Conservation (phyloP, 2,113 vertebrate species). For the Semicossyphus pulcher region DNA sequence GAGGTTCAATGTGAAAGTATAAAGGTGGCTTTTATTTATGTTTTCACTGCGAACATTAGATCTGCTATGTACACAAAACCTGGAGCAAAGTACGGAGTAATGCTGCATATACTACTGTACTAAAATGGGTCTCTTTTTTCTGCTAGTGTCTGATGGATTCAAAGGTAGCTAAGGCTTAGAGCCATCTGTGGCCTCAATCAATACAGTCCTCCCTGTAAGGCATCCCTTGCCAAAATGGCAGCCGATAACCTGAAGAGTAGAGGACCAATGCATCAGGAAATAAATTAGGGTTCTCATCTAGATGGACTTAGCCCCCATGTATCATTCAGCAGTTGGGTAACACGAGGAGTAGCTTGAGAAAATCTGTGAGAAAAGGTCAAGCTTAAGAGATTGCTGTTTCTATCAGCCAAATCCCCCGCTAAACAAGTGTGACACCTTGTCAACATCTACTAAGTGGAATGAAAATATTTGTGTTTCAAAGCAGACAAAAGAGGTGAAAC, state of each 20-base stretch:
- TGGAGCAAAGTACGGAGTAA: background rate
- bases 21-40: background rate
- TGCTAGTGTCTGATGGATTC: constrained; percentile 2
- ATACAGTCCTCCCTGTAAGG: constrained; percentile 32
- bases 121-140: background rate
- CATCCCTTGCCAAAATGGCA: constrained; percentile 42
- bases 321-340: constrained; percentile 48
- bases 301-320: constrained; percentile 14
- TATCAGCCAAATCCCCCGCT: constrained; percentile 30
- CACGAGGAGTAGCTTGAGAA: constrained; percentile 28
- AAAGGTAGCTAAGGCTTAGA: constrained; percentile 18
- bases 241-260: constrained; percentile 5
- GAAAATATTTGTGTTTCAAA: background rate
- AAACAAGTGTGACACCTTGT: constrained; percentile 24
- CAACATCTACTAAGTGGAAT: constrained; percentile 2
- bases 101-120: background rate
- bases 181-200: constrained; percentile 10
- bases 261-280: constrained; percentile 37
- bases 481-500: background rate
- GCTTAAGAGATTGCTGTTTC: constrained; percentile 47
- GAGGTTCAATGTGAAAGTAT: too few relatives aligned
- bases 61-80: background rate
- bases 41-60: background rate
- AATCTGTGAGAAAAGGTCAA: constrained; percentile 61
- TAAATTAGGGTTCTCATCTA: constrained; percentile 47